Conservation (phyloP, 2,888 invertebrate genomes). For the Horisme vitalbata region DNA sequence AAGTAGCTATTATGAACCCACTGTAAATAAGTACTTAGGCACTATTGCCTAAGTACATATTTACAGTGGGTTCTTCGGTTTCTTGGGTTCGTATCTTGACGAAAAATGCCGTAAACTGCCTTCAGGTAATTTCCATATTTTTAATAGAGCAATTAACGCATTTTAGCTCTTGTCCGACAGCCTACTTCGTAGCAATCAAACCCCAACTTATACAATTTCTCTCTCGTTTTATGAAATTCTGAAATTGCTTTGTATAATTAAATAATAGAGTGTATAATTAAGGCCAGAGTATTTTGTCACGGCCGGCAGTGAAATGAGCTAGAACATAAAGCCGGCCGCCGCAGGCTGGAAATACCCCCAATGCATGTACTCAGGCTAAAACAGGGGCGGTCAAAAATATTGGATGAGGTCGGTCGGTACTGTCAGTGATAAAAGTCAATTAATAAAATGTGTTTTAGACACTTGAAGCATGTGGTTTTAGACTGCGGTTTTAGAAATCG, state of each 20-base stretch:
- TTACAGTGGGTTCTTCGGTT: too few relatives aligned
- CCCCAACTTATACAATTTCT: constrained; percentile 14
- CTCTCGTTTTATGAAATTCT: constrained; percentile 23
- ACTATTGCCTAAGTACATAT: too few relatives aligned
- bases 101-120: neutral
- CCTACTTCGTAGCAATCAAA: constrained; percentile 19
- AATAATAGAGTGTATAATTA: constrained; percentile 33
- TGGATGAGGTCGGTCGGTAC: too few relatives aligned
- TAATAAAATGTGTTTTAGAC: too few relatives aligned
- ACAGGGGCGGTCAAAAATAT: too few relatives aligned
- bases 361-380: constrained; percentile 10
- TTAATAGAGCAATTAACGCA: constrained; percentile 15
- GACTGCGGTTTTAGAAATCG: too few relatives aligned
- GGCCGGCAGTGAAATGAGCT: constrained; percentile 44
- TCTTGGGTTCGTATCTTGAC: too few relatives aligned
- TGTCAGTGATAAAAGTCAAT: too few relatives aligned
- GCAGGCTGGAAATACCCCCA: constrained; percentile 36
- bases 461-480: too few relatives aligned
- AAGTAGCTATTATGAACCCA: too few relatives aligned
- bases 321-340: constrained; percentile 41
- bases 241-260: constrained; percentile 30
- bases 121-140: neutral
- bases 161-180: constrained; percentile 18
- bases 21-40: too few relatives aligned
- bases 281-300: constrained; percentile 39